Conservation (phyloP, 2,113 vertebrate genomes). For the Tinamus guttatus region DNA sequence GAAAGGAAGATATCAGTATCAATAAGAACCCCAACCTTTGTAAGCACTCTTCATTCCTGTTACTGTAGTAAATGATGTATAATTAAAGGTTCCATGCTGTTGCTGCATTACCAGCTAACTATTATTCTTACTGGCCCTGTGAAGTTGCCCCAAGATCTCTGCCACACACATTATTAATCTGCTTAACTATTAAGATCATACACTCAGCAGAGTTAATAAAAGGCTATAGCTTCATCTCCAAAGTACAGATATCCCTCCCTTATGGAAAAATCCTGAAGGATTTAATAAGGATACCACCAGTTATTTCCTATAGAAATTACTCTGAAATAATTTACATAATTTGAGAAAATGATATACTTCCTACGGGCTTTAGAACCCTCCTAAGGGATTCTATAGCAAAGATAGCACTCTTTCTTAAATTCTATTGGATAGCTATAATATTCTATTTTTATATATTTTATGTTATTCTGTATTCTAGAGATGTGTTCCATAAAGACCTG, state of each 20-base stretch:
- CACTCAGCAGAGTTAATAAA: conserved; percentile 59
- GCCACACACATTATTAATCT: conserved; percentile 61
- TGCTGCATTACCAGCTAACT: conserved; percentile 4
- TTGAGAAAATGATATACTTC: conserved; percentile 57
- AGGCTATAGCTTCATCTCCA: conserved; percentile 56
- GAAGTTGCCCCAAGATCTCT: conserved; percentile 47
- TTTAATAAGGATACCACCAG: conserved; percentile 69
- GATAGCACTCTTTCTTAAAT: conserved; percentile 9
- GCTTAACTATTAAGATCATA: conserved; percentile 59
- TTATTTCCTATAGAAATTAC: conserved; percentile 73
- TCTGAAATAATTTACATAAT: conserved; percentile 71
- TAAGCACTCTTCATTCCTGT: not conserved
- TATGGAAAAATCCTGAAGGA: conserved; percentile 70
- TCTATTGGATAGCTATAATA: conserved; percentile 30
- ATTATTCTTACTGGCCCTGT: conserved; percentile 43
- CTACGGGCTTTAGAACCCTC: conserved; percentile 45
- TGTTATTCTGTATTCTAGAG: not conserved
- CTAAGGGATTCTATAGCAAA: conserved; percentile 54
- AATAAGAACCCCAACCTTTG: not conserved
- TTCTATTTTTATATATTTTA: not conserved
- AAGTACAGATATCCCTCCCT: conserved; percentile 61
- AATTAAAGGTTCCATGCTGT: conserved; percentile 35
- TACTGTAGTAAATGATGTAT: conserved; percentile 1
- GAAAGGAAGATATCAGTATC: not conserved
- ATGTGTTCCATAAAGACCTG: conserved; percentile 1